These are phyloP conservation scores for Agrenia bidenticulata DNA, from an alignment of 2,888 invertebrate species.

Conservation along the genomic window DNA sequence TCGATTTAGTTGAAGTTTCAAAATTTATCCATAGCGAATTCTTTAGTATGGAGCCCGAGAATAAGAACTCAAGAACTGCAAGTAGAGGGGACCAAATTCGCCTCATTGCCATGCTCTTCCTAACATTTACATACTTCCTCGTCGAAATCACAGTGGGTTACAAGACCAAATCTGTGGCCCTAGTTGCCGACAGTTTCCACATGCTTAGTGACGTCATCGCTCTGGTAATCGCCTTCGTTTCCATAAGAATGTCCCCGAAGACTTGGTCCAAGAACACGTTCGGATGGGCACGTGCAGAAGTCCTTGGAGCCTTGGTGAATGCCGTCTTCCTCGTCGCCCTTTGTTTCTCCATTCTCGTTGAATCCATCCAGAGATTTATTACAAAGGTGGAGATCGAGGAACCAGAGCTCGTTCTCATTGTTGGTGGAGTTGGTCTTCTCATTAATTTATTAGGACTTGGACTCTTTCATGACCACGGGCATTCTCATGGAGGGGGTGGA, in stretches of 20 bases:
- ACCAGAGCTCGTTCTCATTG: slow-evolving; percentile 77
- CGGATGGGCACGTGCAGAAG: slow-evolving; percentile 98
- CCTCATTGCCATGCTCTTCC: slow-evolving; percentile 83
- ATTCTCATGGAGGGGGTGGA: slow-evolving; percentile 5
- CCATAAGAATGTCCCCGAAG: slow-evolving; percentile 94
- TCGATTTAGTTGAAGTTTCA: no score
- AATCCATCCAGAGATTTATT: slow-evolving; percentile 85
- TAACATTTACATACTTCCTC: slow-evolving; percentile 88
- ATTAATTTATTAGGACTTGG: slow-evolving; percentile 89
- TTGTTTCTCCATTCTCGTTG: slow-evolving; percentile 96
- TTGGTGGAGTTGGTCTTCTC: slow-evolving; percentile 83
- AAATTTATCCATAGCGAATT: no score
- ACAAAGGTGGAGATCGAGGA: slow-evolving; percentile 80
- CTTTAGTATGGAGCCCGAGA: no score
- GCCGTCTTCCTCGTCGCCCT: slow-evolving; percentile 95
- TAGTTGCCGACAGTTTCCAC: slow-evolving; percentile 96
- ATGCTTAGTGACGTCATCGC: slow-evolving; percentile 98
- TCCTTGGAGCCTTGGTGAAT: slow-evolving; percentile 94
- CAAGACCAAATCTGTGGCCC: slow-evolving; percentile 92
- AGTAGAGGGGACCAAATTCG: slow-evolving; percentile 73
- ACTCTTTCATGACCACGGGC: slow-evolving; percentile 70
- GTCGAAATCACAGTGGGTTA: slow-evolving; percentile 95
- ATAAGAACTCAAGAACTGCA: no score
- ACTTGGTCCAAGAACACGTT: slow-evolving; percentile 98
- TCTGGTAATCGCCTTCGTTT: slow-evolving; percentile 87